Percentiles rank a stretch among this genome's conserved stretches.
These are phyloP conservation scores for Amphipyra berbera DNA, from an alignment of 2,888 invertebrate species.

Conservation along the genomic window DNA sequence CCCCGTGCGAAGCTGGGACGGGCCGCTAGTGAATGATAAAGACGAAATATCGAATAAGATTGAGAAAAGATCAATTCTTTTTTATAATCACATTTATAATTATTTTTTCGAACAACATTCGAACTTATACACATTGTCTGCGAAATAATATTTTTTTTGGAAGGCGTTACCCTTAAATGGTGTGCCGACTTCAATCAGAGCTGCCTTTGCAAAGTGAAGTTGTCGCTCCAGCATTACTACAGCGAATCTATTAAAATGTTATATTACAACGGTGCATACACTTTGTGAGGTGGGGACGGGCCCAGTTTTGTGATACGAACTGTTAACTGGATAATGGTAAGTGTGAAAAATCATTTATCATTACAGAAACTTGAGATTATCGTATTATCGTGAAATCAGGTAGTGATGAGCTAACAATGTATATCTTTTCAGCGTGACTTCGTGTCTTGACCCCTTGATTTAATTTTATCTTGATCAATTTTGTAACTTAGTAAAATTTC, in stretches of 20 bases:
- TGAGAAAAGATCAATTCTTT: too few relatives aligned
- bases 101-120: too few relatives aligned
- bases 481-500: too few relatives aligned
- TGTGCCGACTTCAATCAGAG: conserved; percentile 69
- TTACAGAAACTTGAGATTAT: neutral
- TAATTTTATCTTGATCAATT: too few relatives aligned
- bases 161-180: conserved; percentile 66
- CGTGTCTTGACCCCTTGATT: neutral
- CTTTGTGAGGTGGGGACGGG: conserved; percentile 23
- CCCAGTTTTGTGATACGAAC: conserved; percentile 27
- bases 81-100: too few relatives aligned
- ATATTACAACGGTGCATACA: conserved; percentile 21
- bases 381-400: neutral
- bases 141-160: neutral
- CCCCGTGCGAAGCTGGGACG: too few relatives aligned
- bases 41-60: too few relatives aligned
- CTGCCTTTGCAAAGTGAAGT: conserved; percentile 66
- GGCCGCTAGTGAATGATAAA: too few relatives aligned
- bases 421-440: neutral
- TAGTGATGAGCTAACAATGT: neutral
- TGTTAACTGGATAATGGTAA: conserved; percentile 49
- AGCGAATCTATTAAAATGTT: conserved; percentile 59
- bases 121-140: too few relatives aligned
- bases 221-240: conserved; percentile 57
- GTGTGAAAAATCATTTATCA: too few relatives aligned